These are phyloP conservation scores for Stenolophus ochropezus DNA, from an alignment of 2,888 invertebrate genomes.

Conservation along the genomic window DNA sequence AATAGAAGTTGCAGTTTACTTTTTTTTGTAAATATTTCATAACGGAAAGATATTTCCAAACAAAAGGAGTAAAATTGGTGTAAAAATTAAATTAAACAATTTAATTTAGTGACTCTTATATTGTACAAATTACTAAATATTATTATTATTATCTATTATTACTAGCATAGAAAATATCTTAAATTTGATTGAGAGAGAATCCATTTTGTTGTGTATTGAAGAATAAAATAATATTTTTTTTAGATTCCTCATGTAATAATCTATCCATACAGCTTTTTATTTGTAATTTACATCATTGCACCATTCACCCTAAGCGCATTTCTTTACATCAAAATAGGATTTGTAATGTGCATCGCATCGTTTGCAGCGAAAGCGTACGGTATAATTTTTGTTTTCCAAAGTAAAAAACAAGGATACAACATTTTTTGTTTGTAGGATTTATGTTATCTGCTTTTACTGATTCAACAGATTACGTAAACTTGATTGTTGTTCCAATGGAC, in stretches of 20 bases:
- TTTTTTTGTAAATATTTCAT: no score
- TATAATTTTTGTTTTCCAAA: not conserved
- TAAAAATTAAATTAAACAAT: no score
- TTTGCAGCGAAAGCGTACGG: constrained; percentile 9
- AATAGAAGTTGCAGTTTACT: no score
- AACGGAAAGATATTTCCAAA: no score
- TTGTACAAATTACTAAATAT: no score
- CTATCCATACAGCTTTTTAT: constrained; percentile 19
- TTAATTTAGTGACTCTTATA: no score
- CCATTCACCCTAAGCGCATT: not conserved
- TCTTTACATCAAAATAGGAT: not conserved
- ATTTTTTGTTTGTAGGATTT: constrained; percentile 72
- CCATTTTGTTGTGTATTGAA: no score
- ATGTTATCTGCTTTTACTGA: constrained; percentile 83
- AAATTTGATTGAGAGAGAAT: no score
- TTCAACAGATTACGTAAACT: constrained; percentile 79
- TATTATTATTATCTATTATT: no score
- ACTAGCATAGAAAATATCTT: no score
- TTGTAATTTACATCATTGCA: not conserved
- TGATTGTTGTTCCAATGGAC: constrained; percentile 82
- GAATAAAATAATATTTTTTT: not conserved
- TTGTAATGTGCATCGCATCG: constrained; percentile 12
- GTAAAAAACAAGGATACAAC: not conserved
- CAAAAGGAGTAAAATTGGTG: no score
- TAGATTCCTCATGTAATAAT: constrained; percentile 24